Percentiles rank a stretch among this genome's conserved stretches.
phyloP scores from a whole-genome alignment of 2,113 vertebrate genomes.

The Pheucticus melanocephalus region DNA sequence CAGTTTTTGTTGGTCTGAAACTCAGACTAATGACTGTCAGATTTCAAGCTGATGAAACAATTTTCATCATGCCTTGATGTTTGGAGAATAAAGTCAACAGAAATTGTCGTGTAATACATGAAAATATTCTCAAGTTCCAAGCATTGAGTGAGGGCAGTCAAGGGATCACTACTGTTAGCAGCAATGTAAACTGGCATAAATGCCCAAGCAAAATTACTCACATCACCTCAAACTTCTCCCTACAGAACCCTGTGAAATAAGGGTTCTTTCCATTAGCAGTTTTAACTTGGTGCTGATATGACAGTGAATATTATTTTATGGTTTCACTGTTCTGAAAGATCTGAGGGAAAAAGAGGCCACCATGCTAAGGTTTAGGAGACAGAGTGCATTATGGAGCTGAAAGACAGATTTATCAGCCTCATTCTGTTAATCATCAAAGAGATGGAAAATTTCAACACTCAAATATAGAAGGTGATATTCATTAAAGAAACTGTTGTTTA shows the following conservation, averaged over 20 bases:
- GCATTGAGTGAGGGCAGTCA: background rate
- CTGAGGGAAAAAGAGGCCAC: background rate
- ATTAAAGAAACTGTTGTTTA: background rate
- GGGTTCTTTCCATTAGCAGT: background rate
- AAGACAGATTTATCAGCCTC: background rate
- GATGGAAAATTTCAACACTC: background rate
- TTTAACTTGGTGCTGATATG: background rate
- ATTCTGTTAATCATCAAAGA: background rate
- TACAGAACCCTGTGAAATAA: background rate
- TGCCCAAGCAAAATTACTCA: background rate
- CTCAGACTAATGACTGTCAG: background rate
- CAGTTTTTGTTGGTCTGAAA: background rate
- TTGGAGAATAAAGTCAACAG: background rate
- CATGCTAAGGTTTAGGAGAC: background rate
- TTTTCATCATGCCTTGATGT: background rate
- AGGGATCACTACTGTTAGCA: background rate
- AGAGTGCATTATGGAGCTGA: background rate
- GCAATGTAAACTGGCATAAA: background rate
- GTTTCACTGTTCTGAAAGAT: background rate
- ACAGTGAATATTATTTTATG: background rate
- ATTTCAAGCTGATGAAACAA: background rate
- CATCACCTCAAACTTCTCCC: background rate
- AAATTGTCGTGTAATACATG: background rate
- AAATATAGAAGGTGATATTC: background rate
- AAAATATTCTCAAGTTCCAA: background rate